Evolutionary conservation across 2,888 invertebrate species (phyloP), one percentile per base, ranked within the genome.

Genomic region (Tetanocera ferruginea): DNA sequence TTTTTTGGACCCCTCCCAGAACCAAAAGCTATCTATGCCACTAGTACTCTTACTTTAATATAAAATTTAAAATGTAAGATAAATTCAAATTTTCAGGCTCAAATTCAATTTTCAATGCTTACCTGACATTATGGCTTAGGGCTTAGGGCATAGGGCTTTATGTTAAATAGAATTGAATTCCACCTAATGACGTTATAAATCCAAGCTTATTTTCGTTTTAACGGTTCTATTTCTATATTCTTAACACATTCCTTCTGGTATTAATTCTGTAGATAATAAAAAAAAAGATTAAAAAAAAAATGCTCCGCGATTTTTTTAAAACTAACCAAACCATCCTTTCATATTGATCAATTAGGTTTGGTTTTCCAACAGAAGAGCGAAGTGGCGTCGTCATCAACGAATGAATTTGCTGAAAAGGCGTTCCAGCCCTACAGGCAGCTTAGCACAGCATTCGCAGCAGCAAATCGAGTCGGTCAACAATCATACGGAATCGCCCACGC

Each of bases 321-420:
- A 88, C 87, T 86, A 88, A 90, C 88, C 90, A 90, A 90, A 90
- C 87, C 81, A 86, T 88, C 88, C 83, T 83, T 83, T 83, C 88
- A 87, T 87, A 90, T 90, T 90, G 93, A 92, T 92, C 92, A 81
- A 81, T 70, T 94, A 97, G 97, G 97, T 97, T 93, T 97, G 97
- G 97, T 97, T 97, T 95, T 97, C 97, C 93, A 97, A 97, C 94
- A 96, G 97, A 94, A 95, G 97, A 92, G 97, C 97, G 91, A 97
- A 97, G 92, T 97, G 97, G 97, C 94, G 97, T 91, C 95, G 97
- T 88, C 97, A 97, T 91, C 97, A 97, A 91, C 95, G 97, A 90
- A 97, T 97, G 96, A 96, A 96, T 91, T 94, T 96, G 88, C 93
- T 97, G 91, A 96, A 96, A 91, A 94, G 95, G 86, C 93, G 92